Conservation (phyloP, 1,140 invertebrate species). For the Nebria ingens region DNA sequence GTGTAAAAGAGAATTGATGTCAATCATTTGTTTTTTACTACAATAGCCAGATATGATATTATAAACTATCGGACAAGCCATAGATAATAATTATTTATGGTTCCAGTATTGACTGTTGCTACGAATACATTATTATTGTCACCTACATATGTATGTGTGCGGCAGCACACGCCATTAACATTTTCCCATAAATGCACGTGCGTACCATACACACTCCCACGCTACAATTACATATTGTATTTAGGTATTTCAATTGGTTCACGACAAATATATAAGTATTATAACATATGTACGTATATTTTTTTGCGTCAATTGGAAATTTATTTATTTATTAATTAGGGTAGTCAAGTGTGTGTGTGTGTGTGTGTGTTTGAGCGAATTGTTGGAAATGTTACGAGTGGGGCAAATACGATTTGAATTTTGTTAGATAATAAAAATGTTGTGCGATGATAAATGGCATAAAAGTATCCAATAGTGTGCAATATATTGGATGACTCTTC, state of each 20-base stretch:
- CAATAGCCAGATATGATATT: not conserved
- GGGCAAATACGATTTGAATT: no score
- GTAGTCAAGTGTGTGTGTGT: not conserved
- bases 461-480: no score
- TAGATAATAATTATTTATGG: not conserved
- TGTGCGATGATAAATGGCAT: no score
- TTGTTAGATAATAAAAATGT: no score
- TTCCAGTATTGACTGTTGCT: not conserved
- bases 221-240: not conserved
- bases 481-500: no score
- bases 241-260: not conserved
- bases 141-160: not conserved
- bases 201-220: not conserved
- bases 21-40: not conserved
- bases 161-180: not conserved
- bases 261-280: not conserved
- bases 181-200: not conserved
- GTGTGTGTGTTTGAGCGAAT: not conserved
- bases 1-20: not conserved
- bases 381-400: no score
- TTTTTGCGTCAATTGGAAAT: no score
- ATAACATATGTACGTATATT: no score
- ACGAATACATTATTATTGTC: not conserved
- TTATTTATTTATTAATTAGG: slow-evolving; percentile 1
- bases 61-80: not conserved